Evolutionary conservation across 2,888 invertebrate genomes (phyloP), one percentile per base, ranked within the genome.

Genomic region (Drosophila percnosoma): DNA sequence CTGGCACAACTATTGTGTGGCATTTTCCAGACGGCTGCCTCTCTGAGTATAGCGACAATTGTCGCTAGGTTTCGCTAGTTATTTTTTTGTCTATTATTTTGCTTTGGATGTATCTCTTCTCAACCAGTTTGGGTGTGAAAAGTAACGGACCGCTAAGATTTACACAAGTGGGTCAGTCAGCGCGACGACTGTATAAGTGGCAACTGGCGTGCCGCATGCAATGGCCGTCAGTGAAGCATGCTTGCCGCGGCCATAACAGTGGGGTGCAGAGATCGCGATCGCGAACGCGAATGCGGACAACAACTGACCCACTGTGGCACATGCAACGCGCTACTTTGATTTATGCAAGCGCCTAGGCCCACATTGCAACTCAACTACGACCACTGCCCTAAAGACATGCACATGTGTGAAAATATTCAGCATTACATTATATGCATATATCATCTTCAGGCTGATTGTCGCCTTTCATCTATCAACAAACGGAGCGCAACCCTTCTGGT

Each of bases 41-140:
- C 42, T 27, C 27, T 29, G 27, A 55, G 57, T 54, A 8, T 11
- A 45, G 61, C 73, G 72, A 71, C 84, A 84, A 82, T 84, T 84
- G 82, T 84, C 80, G 84, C 87, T 81, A 49, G 68, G 78, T 87
- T 84, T 82, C 80, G 79, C 87, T 42, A 55, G 29, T 55, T 69
- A n/a, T 24, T 27, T 54, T 36, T 31, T 42, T 64, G 45, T 18
- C 11, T 36, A 36, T 34, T 1, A 21, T 31, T 53, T 5, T 8
- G 15, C 18, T 79, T 74, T 68, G 24, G 11, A 74, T 67, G 29
- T 40, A 15, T 42, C 68, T 40, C 48, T 53, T 48, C 57, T 3
- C 38, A 81, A 85, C 81, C 81, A 79, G 85, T 83, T 85, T 75
- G 60, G 72, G 77, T 87, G 86, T 81, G 79, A 87, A 86, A 87